A percentile compares a stretch with the other conserved stretches of the same genome.
Evolutionary conservation across 2,113 vertebrate species (phyloP).

Genomic region (Bostrychus sinensis): DNA sequence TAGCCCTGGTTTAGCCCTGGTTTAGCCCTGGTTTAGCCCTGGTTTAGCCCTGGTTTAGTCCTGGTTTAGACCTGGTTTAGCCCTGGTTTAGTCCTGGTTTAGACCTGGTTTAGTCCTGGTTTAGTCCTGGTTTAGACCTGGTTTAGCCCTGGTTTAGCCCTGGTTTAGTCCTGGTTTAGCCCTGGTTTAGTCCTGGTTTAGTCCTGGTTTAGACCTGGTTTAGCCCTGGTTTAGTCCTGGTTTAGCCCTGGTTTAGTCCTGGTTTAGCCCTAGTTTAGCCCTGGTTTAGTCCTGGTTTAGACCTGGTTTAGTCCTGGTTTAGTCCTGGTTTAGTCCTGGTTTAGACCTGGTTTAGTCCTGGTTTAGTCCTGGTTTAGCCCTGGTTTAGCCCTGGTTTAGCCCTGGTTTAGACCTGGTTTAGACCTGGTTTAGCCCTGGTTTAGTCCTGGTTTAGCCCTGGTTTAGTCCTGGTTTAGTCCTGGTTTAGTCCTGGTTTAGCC

Average conservation of each 20-base stretch:
- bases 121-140: too few species aligned
- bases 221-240: background rate
- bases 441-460: background rate
- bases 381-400: background rate
- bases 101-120: too few species aligned
- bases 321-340: background rate
- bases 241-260: background rate
- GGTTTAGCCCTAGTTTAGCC: background rate
- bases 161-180: too few species aligned
- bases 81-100: too few species aligned
- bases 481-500: too few species aligned
- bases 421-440: background rate
- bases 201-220: too few species aligned
- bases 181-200: too few species aligned
- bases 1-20: too few species aligned
- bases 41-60: too few species aligned
- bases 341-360: background rate
- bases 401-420: background rate
- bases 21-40: too few species aligned
- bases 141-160: too few species aligned
- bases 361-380: background rate
- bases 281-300: background rate
- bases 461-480: background rate
- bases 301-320: background rate
- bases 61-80: too few species aligned